phyloP scores from a whole-genome alignment of 2,797 vertebrate species.

The Zenarchopterus dispar region DNA sequence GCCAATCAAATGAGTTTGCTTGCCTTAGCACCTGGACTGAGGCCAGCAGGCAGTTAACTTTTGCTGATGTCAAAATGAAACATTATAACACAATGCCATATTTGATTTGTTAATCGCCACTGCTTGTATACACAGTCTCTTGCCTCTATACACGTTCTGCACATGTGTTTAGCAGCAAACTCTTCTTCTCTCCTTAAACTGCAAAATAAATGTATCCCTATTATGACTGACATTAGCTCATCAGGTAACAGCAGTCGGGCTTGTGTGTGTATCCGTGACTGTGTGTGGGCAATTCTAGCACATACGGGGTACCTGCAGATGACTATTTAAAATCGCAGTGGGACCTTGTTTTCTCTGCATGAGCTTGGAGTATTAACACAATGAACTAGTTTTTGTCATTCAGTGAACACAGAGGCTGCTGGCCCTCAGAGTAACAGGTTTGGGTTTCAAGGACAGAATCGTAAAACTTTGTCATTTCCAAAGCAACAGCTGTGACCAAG shows the following conservation, averaged over 20 bases:
- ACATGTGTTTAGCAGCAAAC: conserved; percentile 3
- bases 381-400: conserved; percentile 57
- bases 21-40: conserved; percentile 60
- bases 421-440: conserved; percentile 42
- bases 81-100: conserved; percentile 64
- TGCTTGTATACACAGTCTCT: conserved; percentile 46
- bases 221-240: not conserved
- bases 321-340: conserved; percentile 47
- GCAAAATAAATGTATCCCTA: not conserved
- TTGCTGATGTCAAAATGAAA: conserved; percentile 75
- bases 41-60: conserved; percentile 68
- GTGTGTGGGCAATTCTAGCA: not conserved
- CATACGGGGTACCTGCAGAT: conserved; percentile 22
- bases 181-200: conserved; percentile 5
- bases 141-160: conserved; percentile 28
- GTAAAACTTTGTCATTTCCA: conserved; percentile 68
- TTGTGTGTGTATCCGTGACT: conserved; percentile 2
- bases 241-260: not conserved
- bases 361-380: conserved; percentile 44
- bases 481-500: conserved; percentile 68
- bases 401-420: conserved; percentile 45
- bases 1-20: conserved; percentile 60
- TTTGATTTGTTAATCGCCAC: conserved; percentile 69
- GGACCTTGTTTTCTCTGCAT: conserved; percentile 29
- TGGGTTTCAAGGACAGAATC: conserved; percentile 70